A percentile compares a stretch with the other conserved stretches of the same genome.
phyloP scores from a whole-genome alignment of 1,140 invertebrate species.

The Lordiphosa collinella region DNA sequence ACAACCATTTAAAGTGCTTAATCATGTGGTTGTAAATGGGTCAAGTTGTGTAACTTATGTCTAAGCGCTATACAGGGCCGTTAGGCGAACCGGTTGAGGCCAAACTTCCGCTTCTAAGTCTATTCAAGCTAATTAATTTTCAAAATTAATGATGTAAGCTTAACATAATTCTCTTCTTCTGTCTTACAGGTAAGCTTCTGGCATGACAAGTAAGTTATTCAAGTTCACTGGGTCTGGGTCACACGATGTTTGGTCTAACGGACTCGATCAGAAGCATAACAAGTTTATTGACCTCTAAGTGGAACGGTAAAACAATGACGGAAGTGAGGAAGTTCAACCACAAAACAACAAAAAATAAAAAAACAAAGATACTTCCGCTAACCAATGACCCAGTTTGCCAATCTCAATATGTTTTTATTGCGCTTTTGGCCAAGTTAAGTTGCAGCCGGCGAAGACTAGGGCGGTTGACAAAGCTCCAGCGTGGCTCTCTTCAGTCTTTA shows the following conservation, averaged over 20 bases:
- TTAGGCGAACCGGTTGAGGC: background rate
- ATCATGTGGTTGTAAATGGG: too few relatives aligned
- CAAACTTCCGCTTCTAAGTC: background rate
- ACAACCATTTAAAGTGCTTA: too few relatives aligned
- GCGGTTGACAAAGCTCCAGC: conserved; percentile 33
- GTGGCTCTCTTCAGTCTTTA: background rate
- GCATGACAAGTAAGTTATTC: conserved; percentile 15
- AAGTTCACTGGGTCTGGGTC: conserved; percentile 75
- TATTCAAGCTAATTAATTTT: too few relatives aligned
- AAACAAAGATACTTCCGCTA: conserved; percentile 57
- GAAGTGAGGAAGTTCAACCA: conserved; percentile 33
- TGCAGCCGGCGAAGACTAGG: conserved; percentile 22
- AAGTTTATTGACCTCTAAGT: conserved; percentile 75
- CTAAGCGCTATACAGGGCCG: too few relatives aligned
- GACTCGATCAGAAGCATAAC: conserved; percentile 39
- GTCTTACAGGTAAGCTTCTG: conserved; percentile 43
- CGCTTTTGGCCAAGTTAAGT: conserved; percentile 39
- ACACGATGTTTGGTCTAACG: conserved; percentile 52
- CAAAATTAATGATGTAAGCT: too few relatives aligned
- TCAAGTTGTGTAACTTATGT: too few relatives aligned
- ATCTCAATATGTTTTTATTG: conserved; percentile 23
- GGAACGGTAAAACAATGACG: conserved; percentile 46
- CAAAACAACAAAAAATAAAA: conserved; percentile 16
- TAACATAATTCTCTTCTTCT: conserved; percentile 14
- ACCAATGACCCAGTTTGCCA: conserved; percentile 58